Conservation (phyloP, 2,888 invertebrate genomes). For the Didymodactylos carnosus region DNA sequence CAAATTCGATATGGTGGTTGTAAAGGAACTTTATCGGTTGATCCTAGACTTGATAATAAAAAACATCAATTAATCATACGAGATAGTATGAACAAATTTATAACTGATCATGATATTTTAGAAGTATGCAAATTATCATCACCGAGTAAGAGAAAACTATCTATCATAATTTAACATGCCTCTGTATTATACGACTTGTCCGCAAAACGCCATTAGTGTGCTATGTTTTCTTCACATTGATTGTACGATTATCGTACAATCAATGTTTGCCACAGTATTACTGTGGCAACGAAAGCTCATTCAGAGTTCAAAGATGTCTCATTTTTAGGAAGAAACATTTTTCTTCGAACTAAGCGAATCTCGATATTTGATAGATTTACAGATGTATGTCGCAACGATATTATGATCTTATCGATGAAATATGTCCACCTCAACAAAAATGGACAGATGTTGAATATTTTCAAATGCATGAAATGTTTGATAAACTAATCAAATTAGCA, state of each 20-base stretch:
- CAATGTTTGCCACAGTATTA: too few relatives aligned
- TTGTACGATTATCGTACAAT: too few relatives aligned
- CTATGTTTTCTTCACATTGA: too few relatives aligned
- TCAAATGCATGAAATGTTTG: neutral
- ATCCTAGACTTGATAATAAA: neutral
- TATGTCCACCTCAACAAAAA: neutral
- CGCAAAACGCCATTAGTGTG: too few relatives aligned
- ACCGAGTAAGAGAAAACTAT: neutral
- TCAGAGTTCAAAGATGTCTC: too few relatives aligned
- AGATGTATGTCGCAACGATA: neutral
- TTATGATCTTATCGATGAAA: neutral
- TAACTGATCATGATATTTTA: neutral
- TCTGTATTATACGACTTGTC: too few relatives aligned
- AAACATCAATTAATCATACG: neutral
- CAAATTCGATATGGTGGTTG: neutral
- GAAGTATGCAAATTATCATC: neutral
- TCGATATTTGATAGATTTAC: too few relatives aligned
- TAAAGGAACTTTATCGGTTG: neutral
- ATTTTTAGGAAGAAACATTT: too few relatives aligned
- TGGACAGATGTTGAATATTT: neutral
- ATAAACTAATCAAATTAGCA: neutral
- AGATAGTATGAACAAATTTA: neutral
- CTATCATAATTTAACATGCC: too few relatives aligned
- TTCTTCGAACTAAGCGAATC: too few relatives aligned
- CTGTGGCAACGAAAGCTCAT: too few relatives aligned